Evolutionary conservation across 2,797 vertebrate species (phyloP), one percentile per base, ranked within the genome.

Genomic region (Cheirogaleus major): DNA sequence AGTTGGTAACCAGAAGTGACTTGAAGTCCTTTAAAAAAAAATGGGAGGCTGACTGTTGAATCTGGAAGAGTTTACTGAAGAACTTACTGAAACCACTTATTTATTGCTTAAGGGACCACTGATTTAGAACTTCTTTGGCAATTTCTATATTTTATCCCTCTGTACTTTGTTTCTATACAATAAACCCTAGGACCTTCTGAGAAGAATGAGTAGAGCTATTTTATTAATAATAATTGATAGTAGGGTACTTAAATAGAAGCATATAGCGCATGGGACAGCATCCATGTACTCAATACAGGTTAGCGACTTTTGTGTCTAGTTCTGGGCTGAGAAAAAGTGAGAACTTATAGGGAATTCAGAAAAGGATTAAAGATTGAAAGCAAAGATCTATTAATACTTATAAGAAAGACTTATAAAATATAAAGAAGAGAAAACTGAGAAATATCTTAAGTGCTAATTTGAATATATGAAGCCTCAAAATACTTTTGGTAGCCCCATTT

Each of bases 221-320:
- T 95, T 94, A 96, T 65, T 93, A 50, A 93, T 69, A 96, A 72
- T 93, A 50, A 93, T 63, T 89, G 48, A 75, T 88, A 11, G 65
- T 93, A 63, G 45, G 80, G 41, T 76, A n/a, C 43, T 43, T 83
- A 81, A 78, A 50, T 72, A 80, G 23, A 87, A 57, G 11, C 25
- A 35, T 84, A 70, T 59, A 88, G 41, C 61, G 4, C 41, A 67
- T 61, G 10, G 23, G 13, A 75, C 9, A 80, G 2, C 81, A 50
- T 73, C 78, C 2, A 0, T 10, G 52, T 48, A 72, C 63, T 72
- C 32, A 41, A 10, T 88, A 65, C 41, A 89, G 27, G 12, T 82
- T 63, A 69, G 41, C 32, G 55, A 61, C 35, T 86, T 96, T 91
- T 75, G 7, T 67, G 12, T 90, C 61, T 85, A 84, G 14, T 59